Percentiles rank a stretch among this genome's conserved stretches.
Evolutionary conservation across 2,797 vertebrate species (phyloP).

Genomic region (Nyctibius grandis): DNA sequence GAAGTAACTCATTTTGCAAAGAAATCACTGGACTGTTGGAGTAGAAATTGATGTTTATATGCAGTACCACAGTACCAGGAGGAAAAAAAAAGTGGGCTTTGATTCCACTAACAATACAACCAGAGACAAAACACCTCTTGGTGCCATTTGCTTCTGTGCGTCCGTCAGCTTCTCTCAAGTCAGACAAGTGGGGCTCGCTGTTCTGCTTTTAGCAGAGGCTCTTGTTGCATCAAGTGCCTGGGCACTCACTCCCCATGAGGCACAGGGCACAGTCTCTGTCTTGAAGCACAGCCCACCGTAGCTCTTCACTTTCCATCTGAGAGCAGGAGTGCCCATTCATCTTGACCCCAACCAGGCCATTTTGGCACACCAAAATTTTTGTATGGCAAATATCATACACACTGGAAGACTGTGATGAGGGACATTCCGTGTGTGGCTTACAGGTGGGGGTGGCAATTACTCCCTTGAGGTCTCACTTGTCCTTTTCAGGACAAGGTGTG

Average conservation of each 20-base stretch:
- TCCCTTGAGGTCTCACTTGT: not conserved
- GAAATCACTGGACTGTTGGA: not conserved
- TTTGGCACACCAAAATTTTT: not conserved
- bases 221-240: not conserved
- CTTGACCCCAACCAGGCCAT: not conserved
- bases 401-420: not conserved
- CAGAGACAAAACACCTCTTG: not conserved
- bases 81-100: not conserved
- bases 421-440: not conserved
- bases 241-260: not conserved
- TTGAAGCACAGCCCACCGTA: accelerated
- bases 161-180: not conserved
- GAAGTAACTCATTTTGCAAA: not conserved
- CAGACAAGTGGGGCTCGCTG: not conserved
- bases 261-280: not conserved
- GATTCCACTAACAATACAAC: not conserved
- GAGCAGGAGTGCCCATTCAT: not conserved
- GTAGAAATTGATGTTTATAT: not conserved
- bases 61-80: not conserved
- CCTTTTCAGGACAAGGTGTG: not conserved
- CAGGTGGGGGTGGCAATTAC: not conserved
- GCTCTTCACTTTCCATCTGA: not conserved
- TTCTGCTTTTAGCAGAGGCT: not conserved
- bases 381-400: not conserved
- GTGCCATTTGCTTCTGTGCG: not conserved